Evolutionary conservation across 2,113 vertebrate genomes (phyloP).

Genomic region (Bombycilla garrulus): DNA sequence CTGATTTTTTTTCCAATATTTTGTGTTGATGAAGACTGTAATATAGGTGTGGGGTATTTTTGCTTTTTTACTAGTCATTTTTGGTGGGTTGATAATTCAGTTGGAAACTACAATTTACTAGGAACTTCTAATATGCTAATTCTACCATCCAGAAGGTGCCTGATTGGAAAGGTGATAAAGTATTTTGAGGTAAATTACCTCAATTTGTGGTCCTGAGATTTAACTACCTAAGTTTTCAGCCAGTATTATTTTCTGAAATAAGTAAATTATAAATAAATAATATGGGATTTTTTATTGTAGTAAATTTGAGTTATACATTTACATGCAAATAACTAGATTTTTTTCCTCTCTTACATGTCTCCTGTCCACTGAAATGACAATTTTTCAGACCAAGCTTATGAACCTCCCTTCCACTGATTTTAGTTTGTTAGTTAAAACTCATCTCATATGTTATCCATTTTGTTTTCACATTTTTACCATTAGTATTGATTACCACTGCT

Average conservation of each 20-base stretch:
- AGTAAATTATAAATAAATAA: neutral
- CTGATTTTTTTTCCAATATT: neutral
- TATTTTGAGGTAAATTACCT: neutral
- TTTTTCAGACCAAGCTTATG: neutral
- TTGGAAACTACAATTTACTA: neutral
- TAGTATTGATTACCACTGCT: neutral
- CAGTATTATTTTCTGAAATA: neutral
- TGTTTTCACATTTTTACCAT: neutral
- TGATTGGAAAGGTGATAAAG: neutral
- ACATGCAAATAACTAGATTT: neutral
- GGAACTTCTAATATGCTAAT: neutral
- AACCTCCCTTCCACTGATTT: neutral
- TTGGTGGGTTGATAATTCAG: neutral
- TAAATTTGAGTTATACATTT: neutral
- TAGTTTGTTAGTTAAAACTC: neutral
- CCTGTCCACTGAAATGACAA: neutral
- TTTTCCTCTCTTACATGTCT: neutral
- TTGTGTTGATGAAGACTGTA: neutral
- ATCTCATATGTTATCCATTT: neutral
- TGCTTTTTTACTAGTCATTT: neutral
- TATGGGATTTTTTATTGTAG: neutral
- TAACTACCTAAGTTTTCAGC: neutral
- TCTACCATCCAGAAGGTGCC: neutral
- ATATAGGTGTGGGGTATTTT: neutral
- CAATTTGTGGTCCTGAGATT: neutral